phyloP scores from a whole-genome alignment of 1,140 invertebrate species.

The Caerostris extrusa region DNA sequence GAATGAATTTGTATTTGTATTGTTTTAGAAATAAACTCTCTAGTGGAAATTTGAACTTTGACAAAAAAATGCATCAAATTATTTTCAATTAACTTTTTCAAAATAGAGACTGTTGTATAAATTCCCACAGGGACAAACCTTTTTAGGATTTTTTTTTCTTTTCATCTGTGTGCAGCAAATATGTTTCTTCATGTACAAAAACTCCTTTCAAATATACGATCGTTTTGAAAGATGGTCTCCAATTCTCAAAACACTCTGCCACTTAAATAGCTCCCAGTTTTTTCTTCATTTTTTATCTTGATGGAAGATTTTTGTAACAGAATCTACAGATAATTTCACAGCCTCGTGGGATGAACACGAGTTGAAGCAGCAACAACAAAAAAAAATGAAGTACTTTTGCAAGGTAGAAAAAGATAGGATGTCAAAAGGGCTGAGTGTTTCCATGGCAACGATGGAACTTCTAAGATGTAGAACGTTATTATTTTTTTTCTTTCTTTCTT shows the following conservation, averaged over 20 bases:
- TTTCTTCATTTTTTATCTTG: not conserved
- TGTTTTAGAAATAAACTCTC: not conserved
- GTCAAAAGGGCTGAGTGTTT: not conserved
- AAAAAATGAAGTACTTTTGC: not conserved
- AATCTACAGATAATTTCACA: constrained; percentile 11
- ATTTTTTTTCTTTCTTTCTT: not conserved
- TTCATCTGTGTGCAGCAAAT: not conserved
- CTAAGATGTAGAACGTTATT: not conserved
- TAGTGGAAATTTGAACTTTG: not conserved
- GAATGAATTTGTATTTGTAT: not conserved
- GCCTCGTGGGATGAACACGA: not conserved
- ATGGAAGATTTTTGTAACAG: not conserved
- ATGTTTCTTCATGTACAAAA: not conserved
- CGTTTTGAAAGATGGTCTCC: not conserved
- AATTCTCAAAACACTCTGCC: not conserved
- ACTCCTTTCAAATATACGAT: not conserved
- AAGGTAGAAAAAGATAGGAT: not conserved
- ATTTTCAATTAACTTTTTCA: not conserved
- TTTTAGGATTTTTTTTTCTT: not conserved
- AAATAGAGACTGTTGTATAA: not conserved
- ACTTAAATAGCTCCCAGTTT: not conserved
- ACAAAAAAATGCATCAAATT: not conserved
- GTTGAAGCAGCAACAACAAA: not conserved
- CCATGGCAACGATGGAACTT: not conserved
- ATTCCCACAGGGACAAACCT: not conserved